Evolutionary conservation across 2,888 invertebrate genomes (phyloP).

Genomic region (Limenitis arthemis): DNA sequence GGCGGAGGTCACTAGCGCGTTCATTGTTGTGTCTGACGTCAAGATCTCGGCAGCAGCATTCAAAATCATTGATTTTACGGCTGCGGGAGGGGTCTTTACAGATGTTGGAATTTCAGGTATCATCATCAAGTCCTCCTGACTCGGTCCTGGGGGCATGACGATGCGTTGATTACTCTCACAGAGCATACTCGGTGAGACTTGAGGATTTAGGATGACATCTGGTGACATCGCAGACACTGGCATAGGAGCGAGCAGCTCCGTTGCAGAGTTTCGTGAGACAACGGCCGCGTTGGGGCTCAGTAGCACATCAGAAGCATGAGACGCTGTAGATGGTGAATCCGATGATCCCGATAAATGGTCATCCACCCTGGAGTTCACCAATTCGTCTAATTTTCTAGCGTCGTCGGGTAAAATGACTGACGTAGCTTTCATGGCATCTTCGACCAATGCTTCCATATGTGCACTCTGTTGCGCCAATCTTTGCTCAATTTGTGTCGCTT

Average conservation of each 20-base stretch:
- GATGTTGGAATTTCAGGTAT: slow-evolving; percentile 54
- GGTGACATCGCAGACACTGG: slow-evolving; percentile 56
- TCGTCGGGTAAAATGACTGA: slow-evolving; percentile 56
- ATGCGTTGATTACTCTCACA: slow-evolving; percentile 40
- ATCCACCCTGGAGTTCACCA: slow-evolving; percentile 65
- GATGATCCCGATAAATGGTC: slow-evolving; percentile 51
- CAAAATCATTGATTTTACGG: slow-evolving; percentile 82
- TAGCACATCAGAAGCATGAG: slow-evolving; percentile 53
- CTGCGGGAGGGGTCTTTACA: slow-evolving; percentile 71
- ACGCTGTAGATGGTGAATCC: slow-evolving; percentile 43
- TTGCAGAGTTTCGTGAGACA: slow-evolving; percentile 43
- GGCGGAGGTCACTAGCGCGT: slow-evolving; percentile 68
- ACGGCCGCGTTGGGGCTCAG: slow-evolving; percentile 46
- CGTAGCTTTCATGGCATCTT: slow-evolving; percentile 63
- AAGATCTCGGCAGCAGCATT: slow-evolving; percentile 82
- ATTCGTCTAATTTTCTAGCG: slow-evolving; percentile 70
- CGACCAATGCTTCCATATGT: slow-evolving; percentile 62
- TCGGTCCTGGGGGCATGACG: slow-evolving; percentile 33
- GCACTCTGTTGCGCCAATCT: slow-evolving; percentile 56
- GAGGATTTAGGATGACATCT: slow-evolving; percentile 75
- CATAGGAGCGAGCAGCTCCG: slow-evolving; percentile 42
- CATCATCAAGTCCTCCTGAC: slow-evolving; percentile 54
- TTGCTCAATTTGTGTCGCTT: slow-evolving; percentile 49
- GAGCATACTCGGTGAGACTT: slow-evolving; percentile 74
- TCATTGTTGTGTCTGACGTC: slow-evolving; percentile 74